These are phyloP conservation scores for Ctena decussata DNA, from an alignment of 2,888 invertebrate species.

Conservation along the genomic window DNA sequence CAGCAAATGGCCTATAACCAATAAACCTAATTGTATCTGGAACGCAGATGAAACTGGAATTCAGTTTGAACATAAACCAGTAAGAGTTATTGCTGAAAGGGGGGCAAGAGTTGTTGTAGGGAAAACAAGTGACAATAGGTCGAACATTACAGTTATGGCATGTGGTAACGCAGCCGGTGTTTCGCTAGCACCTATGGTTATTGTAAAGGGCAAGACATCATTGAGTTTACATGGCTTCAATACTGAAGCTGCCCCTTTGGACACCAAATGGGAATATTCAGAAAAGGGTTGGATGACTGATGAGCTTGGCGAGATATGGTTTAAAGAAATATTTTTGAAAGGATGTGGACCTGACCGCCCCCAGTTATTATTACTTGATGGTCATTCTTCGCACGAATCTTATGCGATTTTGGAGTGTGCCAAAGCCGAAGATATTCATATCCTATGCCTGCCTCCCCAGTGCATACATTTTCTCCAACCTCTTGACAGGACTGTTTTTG, in stretches of 20 bases:
- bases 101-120: neutral
- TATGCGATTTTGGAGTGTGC: slow-evolving; percentile 1
- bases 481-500: too few relatives aligned
- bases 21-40: neutral
- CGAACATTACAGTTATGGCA: neutral
- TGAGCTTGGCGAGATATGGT: slow-evolving; percentile 4
- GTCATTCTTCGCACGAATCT: neutral
- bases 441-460: neutral
- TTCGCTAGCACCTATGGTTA: neutral
- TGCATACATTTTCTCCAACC: too few relatives aligned
- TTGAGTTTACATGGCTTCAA: too few relatives aligned
- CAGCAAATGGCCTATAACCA: too few relatives aligned
- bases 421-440: neutral
- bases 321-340: neutral
- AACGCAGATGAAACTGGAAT: slow-evolving; percentile 1
- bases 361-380: slow-evolving; percentile 12
- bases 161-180: slow-evolving; percentile 1
- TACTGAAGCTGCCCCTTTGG: too few relatives aligned
- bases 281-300: slow-evolving; percentile 35
- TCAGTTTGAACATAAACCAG: neutral
- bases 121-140: neutral
- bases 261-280: neutral
- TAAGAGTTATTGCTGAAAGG: neutral
- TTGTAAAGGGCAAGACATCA: neutral
- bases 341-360: neutral